phyloP scores from a whole-genome alignment of 2,888 invertebrate species.

The Peribatodes rhomboidaria region DNA sequence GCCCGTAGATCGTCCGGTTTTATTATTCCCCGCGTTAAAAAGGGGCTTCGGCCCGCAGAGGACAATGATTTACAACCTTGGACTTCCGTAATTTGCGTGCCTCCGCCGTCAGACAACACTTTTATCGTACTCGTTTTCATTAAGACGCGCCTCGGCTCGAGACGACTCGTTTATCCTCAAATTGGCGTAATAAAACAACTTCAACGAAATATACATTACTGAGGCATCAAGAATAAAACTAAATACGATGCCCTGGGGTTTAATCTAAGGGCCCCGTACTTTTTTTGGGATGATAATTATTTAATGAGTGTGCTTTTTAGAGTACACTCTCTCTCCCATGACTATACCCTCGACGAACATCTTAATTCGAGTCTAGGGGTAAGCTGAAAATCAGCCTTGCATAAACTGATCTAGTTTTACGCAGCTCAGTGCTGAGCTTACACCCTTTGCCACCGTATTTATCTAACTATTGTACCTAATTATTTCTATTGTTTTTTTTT shows the following conservation, averaged over 20 bases:
- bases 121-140: constrained; percentile 38
- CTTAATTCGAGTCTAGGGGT: too few species aligned
- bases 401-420: too few species aligned
- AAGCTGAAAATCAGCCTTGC: too few species aligned
- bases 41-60: constrained; percentile 16
- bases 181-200: constrained; percentile 27
- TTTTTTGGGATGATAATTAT: neutral
- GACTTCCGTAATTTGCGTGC: constrained; percentile 43
- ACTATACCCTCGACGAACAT: too few species aligned
- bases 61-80: constrained; percentile 42
- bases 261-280: neutral
- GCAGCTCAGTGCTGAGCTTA: too few species aligned
- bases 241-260: neutral
- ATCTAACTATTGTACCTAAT: too few species aligned
- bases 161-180: constrained; percentile 29
- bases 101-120: constrained; percentile 36
- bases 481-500: too few species aligned
- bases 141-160: constrained; percentile 23
- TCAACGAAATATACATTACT: constrained; percentile 22
- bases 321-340: too few species aligned
- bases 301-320: too few species aligned
- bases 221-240: neutral
- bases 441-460: too few species aligned
- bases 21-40: constrained; percentile 27
- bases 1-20: neutral